Conservation (phyloP, 2,113 vertebrate species). For the Hoplias malabaricus region DNA sequence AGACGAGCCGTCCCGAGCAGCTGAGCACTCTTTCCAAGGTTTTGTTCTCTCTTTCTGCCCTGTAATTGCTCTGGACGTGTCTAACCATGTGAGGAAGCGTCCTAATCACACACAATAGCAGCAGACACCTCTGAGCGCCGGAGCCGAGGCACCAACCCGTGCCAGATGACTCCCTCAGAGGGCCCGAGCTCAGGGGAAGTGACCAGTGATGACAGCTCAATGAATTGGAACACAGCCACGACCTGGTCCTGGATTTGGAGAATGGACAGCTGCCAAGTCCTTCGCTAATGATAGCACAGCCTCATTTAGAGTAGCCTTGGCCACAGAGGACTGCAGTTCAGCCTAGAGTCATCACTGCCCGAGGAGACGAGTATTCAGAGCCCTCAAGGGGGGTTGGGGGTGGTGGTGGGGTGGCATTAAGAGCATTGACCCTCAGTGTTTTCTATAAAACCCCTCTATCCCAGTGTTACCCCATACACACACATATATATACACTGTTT, state of each 20-base stretch:
- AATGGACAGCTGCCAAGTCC: not conserved
- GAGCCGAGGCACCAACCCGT: not conserved
- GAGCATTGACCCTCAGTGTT: too few relatives aligned
- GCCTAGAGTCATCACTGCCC: not conserved
- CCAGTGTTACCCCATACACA: too few relatives aligned
- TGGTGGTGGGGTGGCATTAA: too few relatives aligned
- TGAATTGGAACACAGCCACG: slow-evolving; percentile 1
- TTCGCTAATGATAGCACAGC: not conserved
- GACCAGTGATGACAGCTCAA: slow-evolving; percentile 13
- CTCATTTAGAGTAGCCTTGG: not conserved
- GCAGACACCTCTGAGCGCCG: not conserved
- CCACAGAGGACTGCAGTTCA: not conserved
- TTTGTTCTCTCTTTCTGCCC: slow-evolving; percentile 4
- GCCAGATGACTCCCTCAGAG: slow-evolving; percentile 9
- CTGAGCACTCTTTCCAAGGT: not conserved
- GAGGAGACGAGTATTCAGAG: not conserved
- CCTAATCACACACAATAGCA: slow-evolving; percentile 17
- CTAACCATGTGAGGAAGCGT: slow-evolving; percentile 8
- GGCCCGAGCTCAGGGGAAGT: slow-evolving; percentile 4
- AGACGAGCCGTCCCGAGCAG: not conserved
- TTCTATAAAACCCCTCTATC: too few relatives aligned
- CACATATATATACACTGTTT: too few relatives aligned
- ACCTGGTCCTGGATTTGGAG: not conserved
- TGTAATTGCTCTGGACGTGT: slow-evolving; percentile 9
- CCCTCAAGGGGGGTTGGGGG: not conserved